phyloP scores from a whole-genome alignment of 2,113 vertebrate genomes.

The Panthera uncia region DNA sequence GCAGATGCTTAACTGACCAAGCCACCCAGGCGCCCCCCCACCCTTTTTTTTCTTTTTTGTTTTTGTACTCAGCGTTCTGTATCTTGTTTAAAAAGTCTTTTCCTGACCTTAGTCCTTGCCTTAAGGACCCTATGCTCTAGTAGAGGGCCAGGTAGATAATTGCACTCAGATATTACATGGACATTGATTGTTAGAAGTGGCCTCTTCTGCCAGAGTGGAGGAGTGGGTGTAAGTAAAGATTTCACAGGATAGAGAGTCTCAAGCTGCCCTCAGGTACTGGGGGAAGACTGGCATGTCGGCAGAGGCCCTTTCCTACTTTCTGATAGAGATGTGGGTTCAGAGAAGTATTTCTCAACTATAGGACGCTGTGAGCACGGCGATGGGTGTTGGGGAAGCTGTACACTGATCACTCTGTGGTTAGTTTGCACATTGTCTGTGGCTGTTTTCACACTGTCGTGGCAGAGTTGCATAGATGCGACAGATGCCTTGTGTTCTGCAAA shows the following conservation, averaged over 20 bases:
- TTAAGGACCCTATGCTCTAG: not conserved
- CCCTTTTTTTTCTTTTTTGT: no score
- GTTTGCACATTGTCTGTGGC: not conserved
- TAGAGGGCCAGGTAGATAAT: not conserved
- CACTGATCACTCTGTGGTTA: not conserved
- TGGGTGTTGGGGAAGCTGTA: not conserved
- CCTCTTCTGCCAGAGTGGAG: not conserved
- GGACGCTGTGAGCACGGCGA: not conserved
- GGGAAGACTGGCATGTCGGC: not conserved
- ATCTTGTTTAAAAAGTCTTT: conserved; percentile 3
- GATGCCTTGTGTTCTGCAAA: not conserved
- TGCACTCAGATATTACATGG: not conserved
- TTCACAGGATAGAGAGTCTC: not conserved
- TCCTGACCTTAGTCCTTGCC: not conserved
- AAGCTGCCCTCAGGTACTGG: not conserved
- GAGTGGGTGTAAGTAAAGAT: not conserved
- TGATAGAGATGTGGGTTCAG: not conserved
- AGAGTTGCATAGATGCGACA: not conserved
- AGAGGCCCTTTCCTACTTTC: not conserved
- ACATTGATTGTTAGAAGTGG: not conserved
- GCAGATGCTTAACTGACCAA: no score
- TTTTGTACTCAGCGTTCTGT: not conserved
- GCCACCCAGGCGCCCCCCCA: no score
- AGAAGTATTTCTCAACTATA: not conserved
- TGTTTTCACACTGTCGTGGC: not conserved